phyloP scores from a whole-genome alignment of 2,888 invertebrate genomes.

The Philonicus albiceps region DNA sequence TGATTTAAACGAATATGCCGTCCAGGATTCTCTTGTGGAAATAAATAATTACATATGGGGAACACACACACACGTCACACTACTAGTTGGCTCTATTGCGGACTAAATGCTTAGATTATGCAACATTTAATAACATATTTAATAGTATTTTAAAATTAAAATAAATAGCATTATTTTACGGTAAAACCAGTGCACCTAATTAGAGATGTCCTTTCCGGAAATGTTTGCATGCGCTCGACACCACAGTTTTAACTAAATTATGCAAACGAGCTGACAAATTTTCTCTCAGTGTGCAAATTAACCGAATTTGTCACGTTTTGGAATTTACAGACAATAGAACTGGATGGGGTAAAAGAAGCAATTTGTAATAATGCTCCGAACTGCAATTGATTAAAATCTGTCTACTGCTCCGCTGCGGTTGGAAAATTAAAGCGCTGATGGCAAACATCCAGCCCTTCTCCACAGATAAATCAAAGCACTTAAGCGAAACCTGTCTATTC shows the following conservation, averaged over 20 bases:
- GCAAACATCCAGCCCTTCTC: not conserved
- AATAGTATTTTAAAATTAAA: not conserved
- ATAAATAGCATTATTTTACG: not conserved
- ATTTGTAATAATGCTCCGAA: not conserved
- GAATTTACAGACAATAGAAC: not conserved
- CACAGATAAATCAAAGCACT: conserved; percentile 38
- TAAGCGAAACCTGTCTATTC: not conserved
- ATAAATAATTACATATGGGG: too few species aligned
- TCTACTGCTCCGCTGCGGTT: not conserved
- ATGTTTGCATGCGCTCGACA: not conserved
- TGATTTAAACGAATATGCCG: too few species aligned
- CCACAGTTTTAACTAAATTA: not conserved
- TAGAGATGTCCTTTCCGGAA: not conserved
- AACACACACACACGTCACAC: too few species aligned
- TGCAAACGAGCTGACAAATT: not conserved
- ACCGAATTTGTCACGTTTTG: not conserved
- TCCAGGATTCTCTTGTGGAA: too few species aligned
- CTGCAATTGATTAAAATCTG: not conserved
- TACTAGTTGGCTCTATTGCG: not conserved
- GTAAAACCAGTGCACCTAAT: not conserved
- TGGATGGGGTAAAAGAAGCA: not conserved
- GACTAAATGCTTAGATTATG: not conserved
- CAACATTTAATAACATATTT: not conserved
- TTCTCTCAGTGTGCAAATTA: not conserved
- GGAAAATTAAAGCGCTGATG: not conserved